These are phyloP conservation scores for Atherinosoma microstoma DNA, from an alignment of 2,797 vertebrate species.

Conservation along the genomic window DNA sequence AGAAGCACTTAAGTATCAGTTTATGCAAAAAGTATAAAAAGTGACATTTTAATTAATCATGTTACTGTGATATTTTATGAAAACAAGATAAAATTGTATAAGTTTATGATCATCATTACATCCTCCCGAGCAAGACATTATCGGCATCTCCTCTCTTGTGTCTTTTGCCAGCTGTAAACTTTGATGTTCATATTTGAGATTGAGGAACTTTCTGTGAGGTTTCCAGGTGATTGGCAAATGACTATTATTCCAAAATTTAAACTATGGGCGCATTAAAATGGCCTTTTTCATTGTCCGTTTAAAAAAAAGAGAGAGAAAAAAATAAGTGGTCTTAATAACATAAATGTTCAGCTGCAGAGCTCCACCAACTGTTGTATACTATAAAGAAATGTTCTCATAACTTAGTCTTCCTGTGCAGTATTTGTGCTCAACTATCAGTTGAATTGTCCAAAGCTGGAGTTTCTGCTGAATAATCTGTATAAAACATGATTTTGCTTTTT, in stretches of 20 bases:
- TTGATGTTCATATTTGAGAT: slow-evolving; percentile 8
- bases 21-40: neutral
- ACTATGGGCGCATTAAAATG: neutral
- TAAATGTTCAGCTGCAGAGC: neutral
- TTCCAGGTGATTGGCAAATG: slow-evolving; percentile 31
- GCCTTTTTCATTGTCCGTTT: neutral
- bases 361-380: neutral
- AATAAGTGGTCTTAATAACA: neutral
- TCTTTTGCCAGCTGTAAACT: neutral
- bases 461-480: slow-evolving; percentile 22
- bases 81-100: neutral
- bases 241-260: slow-evolving; percentile 53
- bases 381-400: neutral
- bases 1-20: slow-evolving; percentile 9
- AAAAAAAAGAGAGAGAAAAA: neutral
- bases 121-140: neutral
- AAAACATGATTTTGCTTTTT: slow-evolving; percentile 23
- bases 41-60: slow-evolving; percentile 3
- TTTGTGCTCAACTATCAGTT: slow-evolving; percentile 8
- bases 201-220: slow-evolving; percentile 3
- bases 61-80: neutral
- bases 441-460: slow-evolving; percentile 7
- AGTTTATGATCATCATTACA: slow-evolving; percentile 18
- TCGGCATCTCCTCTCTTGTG: neutral
- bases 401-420: slow-evolving; percentile 7